Conservation (phyloP, 2,113 vertebrate species). For the Gadus chalcogrammus region DNA sequence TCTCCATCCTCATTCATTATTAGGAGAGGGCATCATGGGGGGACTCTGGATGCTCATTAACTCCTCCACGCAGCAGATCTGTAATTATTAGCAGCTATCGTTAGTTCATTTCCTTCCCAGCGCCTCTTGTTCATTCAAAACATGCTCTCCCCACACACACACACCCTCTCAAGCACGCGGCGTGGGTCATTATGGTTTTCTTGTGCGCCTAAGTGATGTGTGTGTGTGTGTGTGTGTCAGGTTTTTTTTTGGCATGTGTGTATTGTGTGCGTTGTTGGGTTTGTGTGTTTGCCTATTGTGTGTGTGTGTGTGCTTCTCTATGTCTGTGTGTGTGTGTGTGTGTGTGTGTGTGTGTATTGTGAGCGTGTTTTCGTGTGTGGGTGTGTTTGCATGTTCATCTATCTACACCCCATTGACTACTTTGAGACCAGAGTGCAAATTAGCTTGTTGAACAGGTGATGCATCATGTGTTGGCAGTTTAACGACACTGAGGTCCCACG, state of each 20-base stretch:
- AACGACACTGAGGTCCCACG: neutral
- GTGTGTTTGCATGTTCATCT: neutral
- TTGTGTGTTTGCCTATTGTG: too few relatives aligned
- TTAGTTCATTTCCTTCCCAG: conserved; percentile 63
- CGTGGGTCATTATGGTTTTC: neutral
- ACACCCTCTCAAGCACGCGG: conserved; percentile 41
- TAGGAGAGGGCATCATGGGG: conserved; percentile 64
- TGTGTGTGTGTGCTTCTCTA: neutral
- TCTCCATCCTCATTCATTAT: conserved; percentile 65
- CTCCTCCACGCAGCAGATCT: conserved; percentile 66
- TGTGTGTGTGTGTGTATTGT: conserved; percentile 4
- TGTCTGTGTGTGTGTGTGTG: conserved; percentile 7
- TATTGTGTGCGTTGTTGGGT: neutral
- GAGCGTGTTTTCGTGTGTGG: neutral
- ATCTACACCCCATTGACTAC: conserved; percentile 26
- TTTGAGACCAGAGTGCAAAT: conserved; percentile 35
- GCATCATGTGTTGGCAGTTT: neutral
- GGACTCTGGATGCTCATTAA: conserved; percentile 72
- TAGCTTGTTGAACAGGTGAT: conserved; percentile 15
- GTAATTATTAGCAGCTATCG: conserved; percentile 72
- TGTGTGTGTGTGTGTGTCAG: too few relatives aligned
- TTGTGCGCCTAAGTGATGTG: too few relatives aligned
- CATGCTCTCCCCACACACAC: conserved; percentile 43
- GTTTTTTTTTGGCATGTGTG: neutral
- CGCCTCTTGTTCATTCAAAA: conserved; percentile 61